Evolutionary conservation across 2,888 invertebrate genomes (phyloP).

Genomic region (Gonocerus acuteangulatus): DNA sequence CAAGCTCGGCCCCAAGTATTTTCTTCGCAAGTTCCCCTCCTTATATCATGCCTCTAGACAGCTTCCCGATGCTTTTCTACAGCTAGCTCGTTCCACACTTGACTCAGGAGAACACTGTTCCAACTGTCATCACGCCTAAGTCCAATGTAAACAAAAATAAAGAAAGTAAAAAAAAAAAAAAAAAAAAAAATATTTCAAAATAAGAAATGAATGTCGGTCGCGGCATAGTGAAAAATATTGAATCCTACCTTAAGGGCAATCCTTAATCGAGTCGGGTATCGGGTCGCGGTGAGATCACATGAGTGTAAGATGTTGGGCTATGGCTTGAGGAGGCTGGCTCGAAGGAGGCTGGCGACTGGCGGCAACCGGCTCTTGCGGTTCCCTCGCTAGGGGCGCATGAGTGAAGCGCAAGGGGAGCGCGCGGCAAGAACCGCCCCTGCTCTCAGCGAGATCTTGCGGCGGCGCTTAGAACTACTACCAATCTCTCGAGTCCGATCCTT

Average conservation of each 20-base stretch:
- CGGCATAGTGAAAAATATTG: neutral
- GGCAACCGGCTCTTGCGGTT: neutral
- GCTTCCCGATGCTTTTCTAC: neutral
- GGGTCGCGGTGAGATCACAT: conserved; percentile 6
- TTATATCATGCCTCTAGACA: conserved; percentile 2
- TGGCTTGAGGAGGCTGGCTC: conserved; percentile 11
- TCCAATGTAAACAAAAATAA: conserved; percentile 12
- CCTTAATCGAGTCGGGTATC: conserved; percentile 11
- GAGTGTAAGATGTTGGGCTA: conserved; percentile 20
- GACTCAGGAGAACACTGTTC: neutral
- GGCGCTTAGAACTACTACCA: neutral
- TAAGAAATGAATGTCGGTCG: neutral
- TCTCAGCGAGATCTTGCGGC: neutral
- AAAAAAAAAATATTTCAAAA: conserved; percentile 1
- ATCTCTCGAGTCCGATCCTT: neutral
- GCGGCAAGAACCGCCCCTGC: conserved; percentile 19
- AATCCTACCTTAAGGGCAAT: conserved; percentile 17
- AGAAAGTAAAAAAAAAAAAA: conserved; percentile 1
- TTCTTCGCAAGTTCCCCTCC: conserved; percentile 7
- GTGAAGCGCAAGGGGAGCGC: conserved; percentile 9
- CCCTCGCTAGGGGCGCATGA: neutral
- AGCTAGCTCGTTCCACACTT: neutral
- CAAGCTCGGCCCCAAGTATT: neutral
- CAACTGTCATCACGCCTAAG: conserved; percentile 14
- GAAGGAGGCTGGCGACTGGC: conserved; percentile 22